Evolutionary conservation across 2,113 vertebrate species (phyloP).

Genomic region (Tupaia tana): DNA sequence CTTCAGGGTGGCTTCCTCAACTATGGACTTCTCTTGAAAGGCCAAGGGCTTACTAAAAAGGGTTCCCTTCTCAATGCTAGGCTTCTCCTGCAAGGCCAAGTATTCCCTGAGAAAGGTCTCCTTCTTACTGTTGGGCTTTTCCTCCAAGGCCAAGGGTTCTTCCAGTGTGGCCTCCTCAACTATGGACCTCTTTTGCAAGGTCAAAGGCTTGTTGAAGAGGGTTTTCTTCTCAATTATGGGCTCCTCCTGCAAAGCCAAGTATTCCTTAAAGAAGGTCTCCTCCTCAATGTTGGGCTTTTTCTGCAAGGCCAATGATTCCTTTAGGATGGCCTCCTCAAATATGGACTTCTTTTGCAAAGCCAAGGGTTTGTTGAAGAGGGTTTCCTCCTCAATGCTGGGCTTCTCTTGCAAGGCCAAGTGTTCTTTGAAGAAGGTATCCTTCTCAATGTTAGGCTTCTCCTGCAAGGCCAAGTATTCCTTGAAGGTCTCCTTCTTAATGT

Average conservation of each 20-base stretch:
- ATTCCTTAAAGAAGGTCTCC: neutral
- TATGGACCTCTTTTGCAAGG: neutral
- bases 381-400: neutral
- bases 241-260: accelerated
- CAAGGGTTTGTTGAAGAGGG: neutral
- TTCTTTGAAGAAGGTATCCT: neutral
- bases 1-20: neutral
- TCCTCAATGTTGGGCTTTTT: neutral
- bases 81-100: accelerated
- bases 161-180: neutral
- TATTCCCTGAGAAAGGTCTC: neutral
- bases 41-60: accelerated
- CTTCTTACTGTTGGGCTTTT: neutral
- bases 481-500: neutral
- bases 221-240: neutral
- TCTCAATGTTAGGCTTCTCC: neutral
- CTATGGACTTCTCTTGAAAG: neutral
- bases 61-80: neutral
- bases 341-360: neutral
- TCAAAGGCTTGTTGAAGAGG: neutral
- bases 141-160: neutral
- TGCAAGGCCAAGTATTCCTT: neutral
- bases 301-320: neutral
- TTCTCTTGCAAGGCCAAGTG: neutral
- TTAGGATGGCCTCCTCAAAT: too few relatives aligned